Conservation (phyloP, 2,113 vertebrate genomes). For the Python bivittatus region DNA sequence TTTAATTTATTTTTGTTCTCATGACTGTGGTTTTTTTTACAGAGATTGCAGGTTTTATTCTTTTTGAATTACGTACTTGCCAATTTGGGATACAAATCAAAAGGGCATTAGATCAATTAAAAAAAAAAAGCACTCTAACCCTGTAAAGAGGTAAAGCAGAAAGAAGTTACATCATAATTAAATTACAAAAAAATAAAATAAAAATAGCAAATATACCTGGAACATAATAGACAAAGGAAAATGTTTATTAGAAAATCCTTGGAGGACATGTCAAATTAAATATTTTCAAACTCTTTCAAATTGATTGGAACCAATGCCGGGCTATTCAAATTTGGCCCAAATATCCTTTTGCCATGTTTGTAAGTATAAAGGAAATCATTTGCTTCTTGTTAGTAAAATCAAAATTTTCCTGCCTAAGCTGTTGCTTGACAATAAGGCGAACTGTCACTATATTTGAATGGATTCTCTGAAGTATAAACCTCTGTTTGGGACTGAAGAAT, state of each 20-base stretch:
- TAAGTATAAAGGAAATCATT: background rate
- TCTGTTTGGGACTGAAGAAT: slow-evolving; percentile 13
- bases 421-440: slow-evolving; percentile 18
- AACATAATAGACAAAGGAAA: background rate
- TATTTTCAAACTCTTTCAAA: background rate
- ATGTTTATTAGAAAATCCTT: background rate
- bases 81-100: no score
- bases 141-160: no score
- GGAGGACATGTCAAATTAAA: background rate
- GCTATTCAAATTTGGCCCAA: background rate
- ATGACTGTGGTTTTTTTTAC: no score
- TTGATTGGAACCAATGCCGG: background rate
- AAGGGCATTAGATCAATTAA: no score
- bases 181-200: background rate
- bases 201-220: background rate
- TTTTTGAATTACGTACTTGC: no score
- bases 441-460: slow-evolving; percentile 37
- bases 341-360: background rate
- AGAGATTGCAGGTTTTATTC: no score
- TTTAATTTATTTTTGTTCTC: no score
- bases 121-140: no score
- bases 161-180: background rate
- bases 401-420: slow-evolving; percentile 20
- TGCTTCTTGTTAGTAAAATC: background rate
- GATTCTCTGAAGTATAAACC: slow-evolving; percentile 46